Base-by-base conservation (phyloP, 1,140 invertebrate species). In the Argopecten irradians region DNA sequence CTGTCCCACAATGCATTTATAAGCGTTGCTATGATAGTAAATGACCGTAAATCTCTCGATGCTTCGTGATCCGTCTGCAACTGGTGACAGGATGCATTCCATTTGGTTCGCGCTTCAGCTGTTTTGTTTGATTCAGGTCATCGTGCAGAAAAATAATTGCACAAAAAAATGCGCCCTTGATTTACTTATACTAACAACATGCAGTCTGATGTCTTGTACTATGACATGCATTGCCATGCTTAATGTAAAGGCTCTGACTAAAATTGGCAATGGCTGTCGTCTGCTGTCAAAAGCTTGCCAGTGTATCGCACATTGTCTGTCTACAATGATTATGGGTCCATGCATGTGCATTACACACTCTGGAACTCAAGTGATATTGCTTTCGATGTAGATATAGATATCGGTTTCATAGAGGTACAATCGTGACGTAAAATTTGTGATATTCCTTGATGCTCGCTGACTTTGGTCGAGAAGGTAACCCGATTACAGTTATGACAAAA, bases 91-190 rank as follows among this genome's bases (percentile, higher is more conserved):
- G 55, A 3, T n/a, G n/a, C 55, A n/a, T n/a, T 16, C 55, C 19
- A 28, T 71, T 71, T 55, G n/a, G 14, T 71, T 22, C 55, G 28
- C 22, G n/a, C n/a, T 71, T n/a, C 55, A 71, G 55, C 55, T 16
- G 5, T 28, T 71, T 71, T n/a, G 14, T 71, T 71, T 71, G 55
- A n/a, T 71, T 71, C 28, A n/a, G 55, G 55, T 71, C n/a, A n/a
- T 71, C 55, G 28, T 71, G 55, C 55, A 71, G 55, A 71, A 71
- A 71, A 71, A 71, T 71, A 71, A 71, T 71, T 71, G 55, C 55
- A 3, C 55, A 7, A n/a, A 16, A 71, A 71, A 71, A 71, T 71
- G 55, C 13, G 55, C 55, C 5, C 55, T 71, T 71, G 22, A 71
- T 71, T 71, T 71, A 71, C 55, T 71, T 16, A 71, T n/a, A 71